These are phyloP conservation scores for Eleutherodactylus coqui DNA, from an alignment of 2,797 vertebrate genomes.

Conservation along the genomic window DNA sequence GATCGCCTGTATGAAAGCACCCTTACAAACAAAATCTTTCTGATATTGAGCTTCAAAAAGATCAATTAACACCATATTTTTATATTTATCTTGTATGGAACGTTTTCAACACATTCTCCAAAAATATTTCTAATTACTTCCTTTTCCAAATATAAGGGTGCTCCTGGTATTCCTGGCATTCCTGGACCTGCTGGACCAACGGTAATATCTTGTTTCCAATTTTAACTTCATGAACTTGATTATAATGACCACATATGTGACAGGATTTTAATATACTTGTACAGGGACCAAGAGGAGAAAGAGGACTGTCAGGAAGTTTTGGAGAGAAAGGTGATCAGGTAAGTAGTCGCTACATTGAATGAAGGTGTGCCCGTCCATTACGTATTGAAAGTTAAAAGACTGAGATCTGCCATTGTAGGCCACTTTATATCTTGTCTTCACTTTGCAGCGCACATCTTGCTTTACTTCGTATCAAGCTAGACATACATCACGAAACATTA, in stretches of 20 bases:
- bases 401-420: no score
- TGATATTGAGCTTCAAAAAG: neutral
- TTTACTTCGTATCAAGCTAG: neutral
- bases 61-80: neutral
- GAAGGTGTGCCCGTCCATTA: neutral
- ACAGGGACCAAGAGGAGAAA: conserved; percentile 91
- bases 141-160: conserved; percentile 78
- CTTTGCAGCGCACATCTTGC: neutral
- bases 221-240: neutral
- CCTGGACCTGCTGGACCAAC: conserved; percentile 81
- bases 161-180: conserved; percentile 84
- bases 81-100: neutral
- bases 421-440: no score
- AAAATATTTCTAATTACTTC: neutral
- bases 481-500: no score
- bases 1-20: no score
- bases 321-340: conserved; percentile 93
- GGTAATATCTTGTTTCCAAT: conserved; percentile 75
- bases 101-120: neutral
- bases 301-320: conserved; percentile 77
- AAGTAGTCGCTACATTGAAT: conserved; percentile 57
- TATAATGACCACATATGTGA: neutral
- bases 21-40: neutral
- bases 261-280: neutral
- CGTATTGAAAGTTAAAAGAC: no score